These are phyloP conservation scores for Oreochromis spilurus DNA, from an alignment of 2,113 vertebrate species.

Conservation along the genomic window DNA sequence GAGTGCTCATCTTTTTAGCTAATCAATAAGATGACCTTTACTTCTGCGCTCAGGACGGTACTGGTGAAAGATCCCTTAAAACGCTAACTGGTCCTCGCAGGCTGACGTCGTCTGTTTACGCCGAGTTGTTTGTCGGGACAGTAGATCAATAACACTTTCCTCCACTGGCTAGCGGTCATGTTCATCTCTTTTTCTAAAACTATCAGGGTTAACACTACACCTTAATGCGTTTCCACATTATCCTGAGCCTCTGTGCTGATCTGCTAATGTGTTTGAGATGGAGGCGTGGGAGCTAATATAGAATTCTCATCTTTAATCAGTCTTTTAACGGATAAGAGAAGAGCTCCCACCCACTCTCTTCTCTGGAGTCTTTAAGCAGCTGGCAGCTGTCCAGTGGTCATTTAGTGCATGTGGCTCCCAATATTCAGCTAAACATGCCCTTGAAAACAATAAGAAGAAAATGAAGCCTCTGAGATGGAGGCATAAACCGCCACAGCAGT, in stretches of 20 bases:
- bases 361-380: background rate
- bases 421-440: background rate
- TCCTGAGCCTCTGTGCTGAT: background rate
- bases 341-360: background rate
- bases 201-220: background rate
- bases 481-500: background rate
- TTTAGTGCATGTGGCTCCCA: constrained; percentile 1
- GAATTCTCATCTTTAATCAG: constrained; percentile 1
- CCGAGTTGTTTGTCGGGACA: background rate
- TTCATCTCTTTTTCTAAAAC: background rate
- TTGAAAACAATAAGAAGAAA: background rate
- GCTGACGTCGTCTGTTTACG: background rate
- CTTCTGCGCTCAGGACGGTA: background rate
- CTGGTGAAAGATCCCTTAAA: background rate
- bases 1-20: background rate
- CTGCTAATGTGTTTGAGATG: constrained; percentile 17
- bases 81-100: background rate
- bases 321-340: background rate
- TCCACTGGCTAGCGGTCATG: background rate
- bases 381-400: constrained; percentile 17
- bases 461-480: background rate
- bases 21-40: background rate
- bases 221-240: constrained; percentile 27
- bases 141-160: constrained; percentile 1
- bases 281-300: constrained; percentile 24